Evolutionary conservation across 2,888 invertebrate species (phyloP), one percentile per base, ranked within the genome.

Genomic region (Heteropelma amictum): DNA sequence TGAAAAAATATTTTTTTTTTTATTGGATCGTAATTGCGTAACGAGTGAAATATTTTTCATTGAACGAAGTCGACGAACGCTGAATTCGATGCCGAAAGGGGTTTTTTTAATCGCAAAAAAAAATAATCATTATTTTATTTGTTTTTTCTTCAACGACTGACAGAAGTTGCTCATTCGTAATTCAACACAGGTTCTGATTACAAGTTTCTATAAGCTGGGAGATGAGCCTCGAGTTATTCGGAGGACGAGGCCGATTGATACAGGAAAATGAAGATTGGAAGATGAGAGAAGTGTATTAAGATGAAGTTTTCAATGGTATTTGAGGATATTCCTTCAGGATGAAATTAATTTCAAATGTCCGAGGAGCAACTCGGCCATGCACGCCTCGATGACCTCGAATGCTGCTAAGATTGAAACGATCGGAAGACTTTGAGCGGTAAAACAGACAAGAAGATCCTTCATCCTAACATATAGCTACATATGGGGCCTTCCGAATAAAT

Each of bases 281-380:
- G 61, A 61, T 51, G 63, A 49, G 69, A 64, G 61, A 61, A 70
- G 72, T 68, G 35, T 42, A 54, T 45, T 74, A 58, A 49, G 56
- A 58, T 67, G 63, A 40, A 67, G 77, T 71, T 83, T 84, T 83
- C 35, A 35, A 56, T 45, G 21, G 17, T 60, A 49, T 40, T 30
- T 51, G 53, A 58, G 51, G 38, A 58, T 71, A 74, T 64, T 28
- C 64, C 69, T 26, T 23, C 17, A 80, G 82, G 79, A 77, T 72
- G 78, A 86, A 86, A 88, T 88, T 88, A 88, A 88, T 88, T 86
- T 84, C 82, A 82, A 83, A 81, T 77, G 80, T 71, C 73, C 77
- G 75, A 72, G 40, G 33, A 49, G 51, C 63, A 56, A 70, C 51
- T 51, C 79, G 78, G 80, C 72, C 80, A 72, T 61, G 53, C 80